A percentile compares a stretch with the other conserved stretches of the same genome.
Evolutionary conservation across 2,888 invertebrate species (phyloP).

Genomic region (Crematogaster levior): DNA sequence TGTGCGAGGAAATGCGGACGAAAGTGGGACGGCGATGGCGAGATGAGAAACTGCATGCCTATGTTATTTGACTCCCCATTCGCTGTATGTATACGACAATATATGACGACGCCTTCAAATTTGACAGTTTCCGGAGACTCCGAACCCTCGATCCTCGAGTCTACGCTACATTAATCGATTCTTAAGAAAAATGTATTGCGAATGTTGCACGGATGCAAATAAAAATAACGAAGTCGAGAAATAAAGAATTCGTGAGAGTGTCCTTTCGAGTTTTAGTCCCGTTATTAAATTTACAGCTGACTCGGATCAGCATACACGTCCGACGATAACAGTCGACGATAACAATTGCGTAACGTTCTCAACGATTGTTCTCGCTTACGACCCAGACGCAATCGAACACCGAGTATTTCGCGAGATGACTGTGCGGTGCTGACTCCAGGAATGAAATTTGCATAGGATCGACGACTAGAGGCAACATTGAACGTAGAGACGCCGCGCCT

Average conservation of each 20-base stretch:
- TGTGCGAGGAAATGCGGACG: constrained; percentile 21
- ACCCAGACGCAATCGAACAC: neutral
- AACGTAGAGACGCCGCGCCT: neutral
- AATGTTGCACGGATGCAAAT: neutral
- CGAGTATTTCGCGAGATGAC: neutral
- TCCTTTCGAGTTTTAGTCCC: neutral
- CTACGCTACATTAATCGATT: no score
- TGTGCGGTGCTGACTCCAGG: neutral
- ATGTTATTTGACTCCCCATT: constrained; percentile 7
- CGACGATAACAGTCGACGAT: neutral
- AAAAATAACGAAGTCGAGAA: neutral
- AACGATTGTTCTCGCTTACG: neutral
- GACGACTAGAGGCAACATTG: constrained; percentile 3
- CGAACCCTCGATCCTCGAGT: neutral
- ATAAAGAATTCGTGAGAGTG: neutral
- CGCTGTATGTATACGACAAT: constrained; percentile 12
- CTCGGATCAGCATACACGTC: neutral
- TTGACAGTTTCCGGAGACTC: neutral
- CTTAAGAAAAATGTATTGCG: constrained; percentile 5
- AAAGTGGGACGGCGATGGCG: constrained; percentile 27
- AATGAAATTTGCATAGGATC: constrained; percentile 42
- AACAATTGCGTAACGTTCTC: neutral
- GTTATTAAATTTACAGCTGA: neutral
- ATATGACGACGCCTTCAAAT: neutral
- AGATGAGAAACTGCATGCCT: constrained; percentile 25